Evolutionary conservation across 2,113 vertebrate genomes (phyloP), one percentile per base, ranked within the genome.

Genomic region (Collichthys lucidus): DNA sequence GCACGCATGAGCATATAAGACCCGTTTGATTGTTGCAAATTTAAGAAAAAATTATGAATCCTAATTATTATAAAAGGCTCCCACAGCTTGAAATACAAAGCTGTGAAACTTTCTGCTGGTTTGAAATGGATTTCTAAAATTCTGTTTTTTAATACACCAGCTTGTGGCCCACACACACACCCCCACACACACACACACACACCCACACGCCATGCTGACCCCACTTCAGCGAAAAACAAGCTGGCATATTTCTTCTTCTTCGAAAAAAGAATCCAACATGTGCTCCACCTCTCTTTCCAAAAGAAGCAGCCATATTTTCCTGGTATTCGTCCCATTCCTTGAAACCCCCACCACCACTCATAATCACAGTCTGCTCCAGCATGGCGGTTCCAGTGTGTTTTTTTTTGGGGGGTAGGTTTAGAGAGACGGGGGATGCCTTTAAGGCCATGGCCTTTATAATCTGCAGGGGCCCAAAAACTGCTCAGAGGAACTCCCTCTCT

Each of bases 241-340:
- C 56, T 66, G 57, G 53, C 67, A 59, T 22, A 44, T 68, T 76
- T 53, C 26, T 40, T 35, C 47, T 35, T 40, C 47, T 35, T 5
- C 5, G 15, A 19, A 31, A 26, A 42, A 63, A 14, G 62, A 53
- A 55, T 49, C 40, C 47, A 55, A 65, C 71, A 77, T 57, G 67
- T 78, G 85, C n/a, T 8, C 26, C 7, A 22, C 53, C 24, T 66
- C 61, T 75, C 46, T 70, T 88, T 85, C 86, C 75, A 70, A 87
- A 70, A 87, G 79, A 87, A 87, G 66, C 9, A 68, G 71, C 64
- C 79, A 77, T 64, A 63, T 83, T 85, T 85, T 88, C 84, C 78
- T 52, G 77, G 84, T 52, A 88, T 67, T 49, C 14, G 0, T 10
- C 62, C 75, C 77, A 42, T 40, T 53, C 71, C 61, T 61, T 2